Percentiles rank a stretch among this genome's conserved stretches.
phyloP scores from a whole-genome alignment of 2,113 vertebrate species.

The Tyto alba region DNA sequence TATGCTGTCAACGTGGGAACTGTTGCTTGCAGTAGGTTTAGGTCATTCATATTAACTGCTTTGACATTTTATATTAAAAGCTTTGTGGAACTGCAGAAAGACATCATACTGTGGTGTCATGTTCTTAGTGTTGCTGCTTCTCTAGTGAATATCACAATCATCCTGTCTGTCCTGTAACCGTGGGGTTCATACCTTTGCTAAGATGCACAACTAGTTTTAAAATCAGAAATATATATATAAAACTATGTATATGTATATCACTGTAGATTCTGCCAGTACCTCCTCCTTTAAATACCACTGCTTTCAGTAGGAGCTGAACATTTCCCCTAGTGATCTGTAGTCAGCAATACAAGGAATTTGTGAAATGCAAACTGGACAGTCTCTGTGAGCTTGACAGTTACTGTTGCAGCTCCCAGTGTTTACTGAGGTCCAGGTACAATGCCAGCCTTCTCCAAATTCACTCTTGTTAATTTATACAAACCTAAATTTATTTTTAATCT shows the following conservation, averaged over 20 bases:
- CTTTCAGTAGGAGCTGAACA: not conserved
- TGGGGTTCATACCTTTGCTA: not conserved
- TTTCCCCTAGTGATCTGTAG: not conserved
- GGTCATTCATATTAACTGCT: not conserved
- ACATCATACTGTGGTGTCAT: not conserved
- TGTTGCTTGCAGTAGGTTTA: not conserved
- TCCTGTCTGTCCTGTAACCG: not conserved
- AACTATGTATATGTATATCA: not conserved
- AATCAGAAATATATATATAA: not conserved
- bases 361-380: not conserved
- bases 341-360: not conserved
- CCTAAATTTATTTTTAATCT: not conserved
- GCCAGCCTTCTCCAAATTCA: not conserved
- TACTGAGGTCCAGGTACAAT: not conserved
- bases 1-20: not conserved
- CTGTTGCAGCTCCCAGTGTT: not conserved
- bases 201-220: not conserved
- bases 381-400: not conserved
- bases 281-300: not conserved
- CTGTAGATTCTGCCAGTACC: not conserved
- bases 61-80: not conserved
- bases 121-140: not conserved
- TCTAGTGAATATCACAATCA: not conserved
- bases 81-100: not conserved
- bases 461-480: not conserved